Base-by-base conservation (phyloP, 2,797 vertebrate species). In the Odontamblyopus lacepedii region DNA sequence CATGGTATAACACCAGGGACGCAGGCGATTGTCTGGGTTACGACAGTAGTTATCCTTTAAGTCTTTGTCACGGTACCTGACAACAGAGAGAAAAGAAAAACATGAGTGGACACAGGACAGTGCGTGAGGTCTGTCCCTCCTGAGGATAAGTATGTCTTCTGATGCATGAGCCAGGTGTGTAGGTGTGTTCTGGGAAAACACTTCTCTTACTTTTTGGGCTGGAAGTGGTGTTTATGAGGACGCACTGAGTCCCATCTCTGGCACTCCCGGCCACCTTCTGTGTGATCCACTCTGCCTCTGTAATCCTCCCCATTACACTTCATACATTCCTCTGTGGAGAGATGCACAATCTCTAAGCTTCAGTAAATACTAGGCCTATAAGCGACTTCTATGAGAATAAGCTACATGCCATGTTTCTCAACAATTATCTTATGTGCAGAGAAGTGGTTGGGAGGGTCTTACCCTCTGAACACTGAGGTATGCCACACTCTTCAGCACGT, bases 11-110 rank as follows among this genome's bases (percentile, higher is more conserved):
- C 98, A 99, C 98, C 98, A 99, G 0, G 97, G 97, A 87, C 95
- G 96, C 50, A 91, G 91, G 35, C 96, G 96, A 81, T 96, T 96
- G 92, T 98, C 95, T 1, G 97, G 97, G 88, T 99, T 99, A 73
- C 97, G 97, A 82, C 98, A 99, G 89, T 97, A 98, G 95, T 98
- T 99, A 95, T 99, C 97, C 91, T 95, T 95, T 91, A 99, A 95
- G 87, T 95, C 96, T 91, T 96, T 98, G 91, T 96, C 94, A 18
- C 94, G 95, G 85, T 97, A 96, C 94, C 98, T 99, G 93, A 77
- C 8, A 53, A 59, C 19, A 23, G 63, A 44, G 19, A 70, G 69
- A 50, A 48, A 62, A 76, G 29, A 67, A 65, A 65, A 68, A 67
- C 51, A 32, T 2, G 13, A 59, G 63, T 6, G 67, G 44, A 69